Conservation (phyloP, 1,140 invertebrate species). For the Pseudachorutes palmiensis region DNA sequence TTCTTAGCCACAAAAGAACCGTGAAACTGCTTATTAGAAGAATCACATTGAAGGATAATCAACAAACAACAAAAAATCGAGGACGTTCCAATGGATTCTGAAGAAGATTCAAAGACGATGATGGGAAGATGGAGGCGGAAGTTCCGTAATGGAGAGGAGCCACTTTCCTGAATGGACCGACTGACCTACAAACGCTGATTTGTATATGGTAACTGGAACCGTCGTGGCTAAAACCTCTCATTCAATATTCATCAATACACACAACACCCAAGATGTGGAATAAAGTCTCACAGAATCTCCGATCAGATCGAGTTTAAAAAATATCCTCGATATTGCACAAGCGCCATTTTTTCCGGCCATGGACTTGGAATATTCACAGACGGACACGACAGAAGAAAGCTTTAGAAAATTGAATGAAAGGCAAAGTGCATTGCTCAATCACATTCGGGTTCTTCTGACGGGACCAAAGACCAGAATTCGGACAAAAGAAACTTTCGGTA, state of each 20-base stretch:
- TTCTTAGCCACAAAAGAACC: background rate
- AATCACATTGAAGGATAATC: background rate
- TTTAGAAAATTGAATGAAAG: too few relatives aligned
- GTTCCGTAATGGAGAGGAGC: background rate
- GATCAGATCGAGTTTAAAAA: slow-evolving; percentile 7
- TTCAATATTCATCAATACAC: background rate
- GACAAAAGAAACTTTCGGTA: too few relatives aligned
- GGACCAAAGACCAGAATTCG: too few relatives aligned
- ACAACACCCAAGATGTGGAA: background rate
- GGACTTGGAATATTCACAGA: background rate
- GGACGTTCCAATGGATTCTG: too few relatives aligned
- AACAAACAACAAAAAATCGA: slow-evolving; percentile 1
- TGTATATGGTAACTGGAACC: background rate
- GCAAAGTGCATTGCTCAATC: too few relatives aligned
- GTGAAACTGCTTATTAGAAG: slow-evolving; percentile 8
- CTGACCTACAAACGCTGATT: background rate
- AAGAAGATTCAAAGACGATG: background rate
- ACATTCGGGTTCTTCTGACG: too few relatives aligned
- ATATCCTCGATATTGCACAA: background rate
- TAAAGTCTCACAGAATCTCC: background rate
- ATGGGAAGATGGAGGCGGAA: background rate
- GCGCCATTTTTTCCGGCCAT: too few relatives aligned
- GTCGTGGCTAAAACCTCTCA: background rate
- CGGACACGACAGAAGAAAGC: background rate
- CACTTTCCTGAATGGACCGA: background rate